Percentiles rank a stretch among this genome's conserved stretches.
phyloP scores from a whole-genome alignment of 1,140 invertebrate species.

The Pachypsylla venusta region DNA sequence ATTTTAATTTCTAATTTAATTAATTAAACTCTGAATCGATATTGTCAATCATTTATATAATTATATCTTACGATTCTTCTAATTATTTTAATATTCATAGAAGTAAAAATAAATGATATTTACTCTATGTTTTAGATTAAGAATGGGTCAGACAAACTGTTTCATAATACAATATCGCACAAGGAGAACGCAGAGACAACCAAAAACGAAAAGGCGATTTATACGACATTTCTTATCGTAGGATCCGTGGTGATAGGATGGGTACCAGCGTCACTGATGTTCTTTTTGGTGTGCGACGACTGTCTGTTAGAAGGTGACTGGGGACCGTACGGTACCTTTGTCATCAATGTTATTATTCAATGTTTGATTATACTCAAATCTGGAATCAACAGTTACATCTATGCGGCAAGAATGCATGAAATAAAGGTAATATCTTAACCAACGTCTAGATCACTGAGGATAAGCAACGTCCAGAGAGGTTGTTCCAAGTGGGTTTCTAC shows the following conservation, averaged over 20 bases:
- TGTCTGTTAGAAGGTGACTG: constrained; percentile 29
- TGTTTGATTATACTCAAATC: constrained; percentile 45
- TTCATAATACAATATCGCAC: not conserved
- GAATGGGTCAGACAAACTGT: not conserved
- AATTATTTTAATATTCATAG: too few species aligned
- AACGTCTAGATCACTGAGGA: not conserved
- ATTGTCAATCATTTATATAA: too few species aligned
- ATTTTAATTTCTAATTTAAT: too few species aligned
- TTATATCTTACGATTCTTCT: too few species aligned
- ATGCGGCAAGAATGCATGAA: constrained; percentile 48
- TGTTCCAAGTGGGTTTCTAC: not conserved
- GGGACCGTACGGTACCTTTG: constrained; percentile 14
- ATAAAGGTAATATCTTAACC: constrained; percentile 35
- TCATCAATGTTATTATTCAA: constrained; percentile 30
- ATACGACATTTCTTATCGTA: constrained; percentile 49
- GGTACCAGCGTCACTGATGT: constrained; percentile 42
- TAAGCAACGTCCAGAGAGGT: too few species aligned
- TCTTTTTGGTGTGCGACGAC: constrained; percentile 36
- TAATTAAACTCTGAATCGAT: too few species aligned
- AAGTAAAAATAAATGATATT: not conserved
- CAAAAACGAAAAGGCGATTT: constrained; percentile 44
- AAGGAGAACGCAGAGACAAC: constrained; percentile 18
- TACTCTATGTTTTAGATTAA: not conserved
- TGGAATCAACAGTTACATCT: constrained; percentile 50
- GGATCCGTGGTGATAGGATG: constrained; percentile 48